These are phyloP conservation scores for Pantherophis guttatus DNA, from an alignment of 2,113 vertebrate species.

Conservation along the genomic window DNA sequence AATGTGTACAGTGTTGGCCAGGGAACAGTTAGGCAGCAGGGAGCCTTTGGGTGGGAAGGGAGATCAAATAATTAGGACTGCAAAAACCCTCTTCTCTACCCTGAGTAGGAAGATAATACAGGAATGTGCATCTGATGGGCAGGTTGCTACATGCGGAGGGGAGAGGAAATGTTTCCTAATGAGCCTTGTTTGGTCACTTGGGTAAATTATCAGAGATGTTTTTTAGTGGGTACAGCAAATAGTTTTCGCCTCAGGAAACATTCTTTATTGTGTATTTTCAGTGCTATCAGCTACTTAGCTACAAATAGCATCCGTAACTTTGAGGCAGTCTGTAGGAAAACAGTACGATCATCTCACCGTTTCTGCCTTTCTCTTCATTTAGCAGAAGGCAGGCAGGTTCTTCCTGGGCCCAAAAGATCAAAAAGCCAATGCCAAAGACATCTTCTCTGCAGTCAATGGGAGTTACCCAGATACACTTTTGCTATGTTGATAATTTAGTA, in stretches of 20 bases:
- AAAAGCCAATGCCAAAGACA: not conserved
- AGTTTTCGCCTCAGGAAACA: not conserved
- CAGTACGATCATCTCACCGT: not conserved
- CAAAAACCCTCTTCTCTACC: conserved; percentile 15
- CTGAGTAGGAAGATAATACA: conserved; percentile 14
- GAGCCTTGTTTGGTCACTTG: conserved; percentile 13
- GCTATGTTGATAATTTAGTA: not conserved
- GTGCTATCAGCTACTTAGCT: not conserved
- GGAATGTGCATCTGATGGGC: conserved; percentile 22
- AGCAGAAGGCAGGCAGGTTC: not conserved
- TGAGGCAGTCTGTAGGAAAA: not conserved
- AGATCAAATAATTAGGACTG: conserved; percentile 29
- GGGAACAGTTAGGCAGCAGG: conserved; percentile 21
- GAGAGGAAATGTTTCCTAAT: conserved; percentile 22
- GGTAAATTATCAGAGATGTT: not conserved
- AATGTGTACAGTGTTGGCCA: conserved; percentile 16
- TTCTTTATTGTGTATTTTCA: not conserved
- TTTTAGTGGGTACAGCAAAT: conserved; percentile 3
- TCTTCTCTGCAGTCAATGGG: not conserved
- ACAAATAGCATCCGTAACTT: not conserved
- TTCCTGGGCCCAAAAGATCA: not conserved
- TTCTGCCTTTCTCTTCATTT: not conserved
- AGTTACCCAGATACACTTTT: not conserved
- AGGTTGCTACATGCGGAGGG: conserved; percentile 8
- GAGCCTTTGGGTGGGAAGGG: conserved; percentile 30